Conservation (phyloP, 92 coral and sea anemone genomes). For the Bergia puertoricense region DNA sequence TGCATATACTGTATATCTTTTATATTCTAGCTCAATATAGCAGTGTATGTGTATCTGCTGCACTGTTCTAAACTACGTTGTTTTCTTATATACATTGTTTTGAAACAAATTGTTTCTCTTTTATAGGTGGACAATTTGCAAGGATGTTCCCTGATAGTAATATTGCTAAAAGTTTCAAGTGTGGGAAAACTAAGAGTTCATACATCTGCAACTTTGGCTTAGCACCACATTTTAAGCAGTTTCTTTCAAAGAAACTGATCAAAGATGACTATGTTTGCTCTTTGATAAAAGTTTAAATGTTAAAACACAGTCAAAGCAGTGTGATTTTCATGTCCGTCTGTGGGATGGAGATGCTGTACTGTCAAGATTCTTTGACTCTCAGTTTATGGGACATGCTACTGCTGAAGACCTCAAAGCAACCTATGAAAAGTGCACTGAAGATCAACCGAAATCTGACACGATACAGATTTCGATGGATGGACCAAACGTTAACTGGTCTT, state of each 20-base stretch:
- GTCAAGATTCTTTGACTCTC: conserved; percentile 27
- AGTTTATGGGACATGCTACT: conserved; percentile 54
- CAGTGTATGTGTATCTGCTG: no score
- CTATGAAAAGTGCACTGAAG: conserved; percentile 34
- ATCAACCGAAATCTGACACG: conserved; percentile 27
- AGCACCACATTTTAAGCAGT: background rate
- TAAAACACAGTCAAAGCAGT: conserved; percentile 35
- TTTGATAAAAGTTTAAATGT: conserved; percentile 47
- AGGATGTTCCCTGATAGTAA: no score
- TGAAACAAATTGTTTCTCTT: no score
- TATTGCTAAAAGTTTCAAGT: no score
- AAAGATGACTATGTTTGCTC: conserved; percentile 44
- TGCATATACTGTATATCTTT: no score
- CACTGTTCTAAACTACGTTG: no score
- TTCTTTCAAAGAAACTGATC: background rate
- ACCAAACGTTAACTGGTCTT: conserved; percentile 11
- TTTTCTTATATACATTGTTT: no score
- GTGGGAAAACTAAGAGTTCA: no score
- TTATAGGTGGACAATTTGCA: no score
- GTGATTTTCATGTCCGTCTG: conserved; percentile 41
- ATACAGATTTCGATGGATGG: conserved; percentile 25
- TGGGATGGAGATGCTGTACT: conserved; percentile 41
- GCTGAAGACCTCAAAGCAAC: conserved; percentile 33
- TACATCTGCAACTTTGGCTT: no score
- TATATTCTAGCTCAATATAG: no score